Percentiles rank a stretch among this genome's conserved stretches.
These are phyloP conservation scores for Drosophila repletoides DNA, from an alignment of 1,140 invertebrate genomes.

Conservation along the genomic window DNA sequence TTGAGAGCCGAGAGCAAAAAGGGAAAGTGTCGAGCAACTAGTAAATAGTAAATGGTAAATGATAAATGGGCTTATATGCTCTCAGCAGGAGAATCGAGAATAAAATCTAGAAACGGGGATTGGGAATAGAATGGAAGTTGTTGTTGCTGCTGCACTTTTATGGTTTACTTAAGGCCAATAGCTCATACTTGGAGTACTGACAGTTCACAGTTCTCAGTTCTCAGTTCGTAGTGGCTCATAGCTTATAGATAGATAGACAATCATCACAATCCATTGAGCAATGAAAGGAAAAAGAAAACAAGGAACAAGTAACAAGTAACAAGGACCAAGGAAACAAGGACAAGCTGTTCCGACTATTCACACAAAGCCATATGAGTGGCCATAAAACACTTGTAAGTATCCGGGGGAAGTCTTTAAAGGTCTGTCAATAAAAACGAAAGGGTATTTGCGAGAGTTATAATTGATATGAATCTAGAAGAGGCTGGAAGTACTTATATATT, in stretches of 20 bases:
- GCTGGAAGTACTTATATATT: no score
- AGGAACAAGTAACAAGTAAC: not conserved
- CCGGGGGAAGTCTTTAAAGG: not conserved
- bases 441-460: not conserved
- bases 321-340: no score
- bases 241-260: slow-evolving; percentile 8
- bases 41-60: no score
- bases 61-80: slow-evolving; percentile 33
- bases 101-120: no score
- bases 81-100: not conserved
- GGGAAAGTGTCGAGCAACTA: slow-evolving; percentile 58
- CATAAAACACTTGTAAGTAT: not conserved
- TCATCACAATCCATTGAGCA: slow-evolving; percentile 21
- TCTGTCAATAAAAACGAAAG: not conserved
- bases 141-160: slow-evolving; percentile 25
- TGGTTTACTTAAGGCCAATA: slow-evolving; percentile 28
- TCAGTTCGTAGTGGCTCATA: no score
- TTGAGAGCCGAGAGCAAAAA: slow-evolving; percentile 23
- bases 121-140: not conserved
- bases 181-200: no score
- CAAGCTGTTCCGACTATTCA: slow-evolving; percentile 10
- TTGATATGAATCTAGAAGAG: no score
- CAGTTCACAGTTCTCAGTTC: no score
- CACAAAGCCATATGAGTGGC: slow-evolving; percentile 11
- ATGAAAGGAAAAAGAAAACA: no score